A percentile compares a stretch with the other conserved stretches of the same genome.
Evolutionary conservation across 2,113 vertebrate genomes (phyloP).

Genomic region (Xiphorhynchus elegans): DNA sequence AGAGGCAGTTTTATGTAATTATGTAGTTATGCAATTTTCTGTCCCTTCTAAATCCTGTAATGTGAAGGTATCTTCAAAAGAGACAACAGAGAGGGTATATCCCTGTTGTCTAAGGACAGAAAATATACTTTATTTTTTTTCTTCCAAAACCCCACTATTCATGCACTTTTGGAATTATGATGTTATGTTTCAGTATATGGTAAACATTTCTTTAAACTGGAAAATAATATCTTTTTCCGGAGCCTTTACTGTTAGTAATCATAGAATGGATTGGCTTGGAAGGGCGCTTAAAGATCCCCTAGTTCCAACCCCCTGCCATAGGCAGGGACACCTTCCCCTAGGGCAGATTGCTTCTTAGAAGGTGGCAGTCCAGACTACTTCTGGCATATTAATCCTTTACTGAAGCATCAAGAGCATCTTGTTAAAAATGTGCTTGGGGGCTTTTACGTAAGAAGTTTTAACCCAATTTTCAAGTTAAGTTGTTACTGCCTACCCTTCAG

Average conservation of each 20-base stretch:
- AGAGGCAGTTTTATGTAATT: background rate
- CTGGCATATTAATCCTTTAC: background rate
- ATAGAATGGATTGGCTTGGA: background rate
- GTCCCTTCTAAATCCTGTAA: background rate
- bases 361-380: background rate
- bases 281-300: background rate
- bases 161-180: background rate
- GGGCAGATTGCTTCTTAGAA: background rate
- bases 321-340: background rate
- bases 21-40: background rate
- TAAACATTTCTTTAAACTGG: background rate
- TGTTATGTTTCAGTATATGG: background rate
- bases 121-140: background rate
- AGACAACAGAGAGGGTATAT: background rate
- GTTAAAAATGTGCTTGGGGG: background rate
- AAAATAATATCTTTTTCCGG: background rate
- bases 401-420: background rate
- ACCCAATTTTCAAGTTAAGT: background rate
- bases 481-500: background rate
- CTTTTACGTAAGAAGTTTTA: background rate
- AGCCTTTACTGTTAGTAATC: background rate
- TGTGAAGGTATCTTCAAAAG: background rate
- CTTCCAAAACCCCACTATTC: background rate
- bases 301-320: background rate
- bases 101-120: background rate